A percentile compares a stretch with the other conserved stretches of the same genome.
phyloP scores from a whole-genome alignment of 2,797 vertebrate genomes.

The Cynopterus sphinx region DNA sequence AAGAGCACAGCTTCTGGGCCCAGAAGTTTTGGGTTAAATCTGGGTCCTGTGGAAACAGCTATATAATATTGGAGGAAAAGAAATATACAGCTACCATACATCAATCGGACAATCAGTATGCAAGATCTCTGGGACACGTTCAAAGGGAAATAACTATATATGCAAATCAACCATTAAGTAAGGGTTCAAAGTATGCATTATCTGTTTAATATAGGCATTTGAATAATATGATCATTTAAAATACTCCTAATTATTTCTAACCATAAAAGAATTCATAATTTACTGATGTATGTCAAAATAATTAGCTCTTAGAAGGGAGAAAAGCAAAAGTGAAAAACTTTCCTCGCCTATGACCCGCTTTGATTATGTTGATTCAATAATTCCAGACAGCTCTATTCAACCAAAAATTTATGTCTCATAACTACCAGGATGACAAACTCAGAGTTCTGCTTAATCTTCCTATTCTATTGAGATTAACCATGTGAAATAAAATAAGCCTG shows the following conservation, averaged over 20 bases:
- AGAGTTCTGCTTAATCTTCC: conserved; percentile 20
- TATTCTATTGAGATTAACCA: conserved; percentile 60
- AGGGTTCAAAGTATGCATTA: background rate
- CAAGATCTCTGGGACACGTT: background rate
- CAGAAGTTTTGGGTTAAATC: background rate
- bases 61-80: background rate
- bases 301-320: background rate
- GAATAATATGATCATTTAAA: conserved; percentile 24
- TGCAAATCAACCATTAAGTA: background rate
- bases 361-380: conserved; percentile 54
- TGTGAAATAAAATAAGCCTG: conserved; percentile 35
- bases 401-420: conserved; percentile 45
- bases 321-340: conserved; percentile 28
- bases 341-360: conserved; percentile 38
- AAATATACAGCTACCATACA: rapidly evolving
- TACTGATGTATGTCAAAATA: conserved; percentile 35
- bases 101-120: background rate
- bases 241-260: background rate
- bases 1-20: background rate
- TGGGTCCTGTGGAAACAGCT: background rate
- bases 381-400: conserved; percentile 49
- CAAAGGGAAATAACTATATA: background rate
- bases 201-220: background rate
- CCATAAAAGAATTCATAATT: conserved; percentile 30
- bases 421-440: conserved; percentile 20